Evolutionary conservation across 2,888 invertebrate species (phyloP), one percentile per base, ranked within the genome.

Genomic region (Palloptera scutellata): DNA sequence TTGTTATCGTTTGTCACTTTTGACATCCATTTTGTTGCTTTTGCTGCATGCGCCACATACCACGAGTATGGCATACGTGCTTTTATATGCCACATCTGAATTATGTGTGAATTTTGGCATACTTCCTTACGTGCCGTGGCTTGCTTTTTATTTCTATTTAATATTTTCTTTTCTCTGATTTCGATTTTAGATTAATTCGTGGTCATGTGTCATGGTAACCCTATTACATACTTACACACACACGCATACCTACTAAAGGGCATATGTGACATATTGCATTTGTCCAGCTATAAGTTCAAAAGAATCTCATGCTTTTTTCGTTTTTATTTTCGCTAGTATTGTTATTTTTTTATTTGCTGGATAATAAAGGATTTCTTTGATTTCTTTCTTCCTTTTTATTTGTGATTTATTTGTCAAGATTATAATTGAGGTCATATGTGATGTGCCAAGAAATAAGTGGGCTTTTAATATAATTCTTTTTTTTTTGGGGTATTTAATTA

Each of bases 131-230:
- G 12, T 30, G 30, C 30, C 30, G 30, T 30, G 30, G 30, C 30
- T 6, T 30, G 30, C 30, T 30, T 30, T 30, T 30, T 30, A 30
- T 30, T 30, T 30, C 30, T 30, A 30, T 30, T 30, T 30, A 30
- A 4, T 4, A 4, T 30, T 30, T 30, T 6, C 17, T 15, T n/a
- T 55, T 64, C 20, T 11, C 48, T 52, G 70, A 76, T 73, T 76
- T 71, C 67, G 71, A 75, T 75, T 76, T 72, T 15, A 76, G 77
- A 77, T 78, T 73, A 70, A 70, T 64, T 68, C 72, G 53, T 67
- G 71, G 70, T 69, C 74, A 74, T 75, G 73, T 70, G 74, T 69
- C 73, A n/a, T 17, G 30, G 30, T 30, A 30, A 30, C 30, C 6
- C 30, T 30, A 30, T 11, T 19, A 4, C 17, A 54, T 1, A 17